These are phyloP conservation scores for Ctenochaetus hawaiiensis DNA, from an alignment of 2,797 vertebrate species.

Conservation along the genomic window DNA sequence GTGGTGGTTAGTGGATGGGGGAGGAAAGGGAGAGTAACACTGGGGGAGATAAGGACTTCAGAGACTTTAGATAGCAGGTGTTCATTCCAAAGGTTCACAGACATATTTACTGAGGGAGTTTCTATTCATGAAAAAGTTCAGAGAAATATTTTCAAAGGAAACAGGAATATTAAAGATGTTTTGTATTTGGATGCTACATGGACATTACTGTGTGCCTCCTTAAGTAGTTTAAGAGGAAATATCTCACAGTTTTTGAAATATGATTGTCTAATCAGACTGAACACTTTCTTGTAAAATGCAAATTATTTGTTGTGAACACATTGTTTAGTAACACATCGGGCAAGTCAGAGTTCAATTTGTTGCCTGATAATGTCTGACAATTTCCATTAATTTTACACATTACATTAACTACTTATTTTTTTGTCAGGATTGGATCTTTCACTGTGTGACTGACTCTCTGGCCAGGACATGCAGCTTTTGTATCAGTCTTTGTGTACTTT, in stretches of 20 bases:
- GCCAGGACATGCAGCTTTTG: not conserved
- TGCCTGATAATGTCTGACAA: too few species aligned
- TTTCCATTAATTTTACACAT: too few species aligned
- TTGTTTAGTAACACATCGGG: not conserved
- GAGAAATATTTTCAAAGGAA: slow-evolving; percentile 27
- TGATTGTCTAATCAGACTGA: not conserved
- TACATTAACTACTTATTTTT: too few species aligned
- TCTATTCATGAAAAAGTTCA: slow-evolving; percentile 43
- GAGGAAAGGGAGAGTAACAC: slow-evolving; percentile 21
- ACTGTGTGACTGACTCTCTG: not conserved
- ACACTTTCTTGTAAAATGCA: not conserved
- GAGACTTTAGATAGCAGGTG: slow-evolving; percentile 65
- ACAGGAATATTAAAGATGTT: not conserved
- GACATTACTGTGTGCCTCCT: not conserved
- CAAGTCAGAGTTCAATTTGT: not conserved
- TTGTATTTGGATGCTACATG: not conserved
- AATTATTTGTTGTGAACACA: not conserved
- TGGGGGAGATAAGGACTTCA: slow-evolving; percentile 56
- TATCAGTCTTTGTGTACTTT: not conserved
- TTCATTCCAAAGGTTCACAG: slow-evolving; percentile 54
- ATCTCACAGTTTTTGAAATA: not conserved
- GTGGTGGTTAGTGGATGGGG: slow-evolving; percentile 11
- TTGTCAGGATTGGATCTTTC: too few species aligned
- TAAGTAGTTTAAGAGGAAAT: not conserved
- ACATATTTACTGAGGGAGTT: slow-evolving; percentile 50